phyloP scores from a whole-genome alignment of 2,113 vertebrate species.

The Sturnira hondurensis region DNA sequence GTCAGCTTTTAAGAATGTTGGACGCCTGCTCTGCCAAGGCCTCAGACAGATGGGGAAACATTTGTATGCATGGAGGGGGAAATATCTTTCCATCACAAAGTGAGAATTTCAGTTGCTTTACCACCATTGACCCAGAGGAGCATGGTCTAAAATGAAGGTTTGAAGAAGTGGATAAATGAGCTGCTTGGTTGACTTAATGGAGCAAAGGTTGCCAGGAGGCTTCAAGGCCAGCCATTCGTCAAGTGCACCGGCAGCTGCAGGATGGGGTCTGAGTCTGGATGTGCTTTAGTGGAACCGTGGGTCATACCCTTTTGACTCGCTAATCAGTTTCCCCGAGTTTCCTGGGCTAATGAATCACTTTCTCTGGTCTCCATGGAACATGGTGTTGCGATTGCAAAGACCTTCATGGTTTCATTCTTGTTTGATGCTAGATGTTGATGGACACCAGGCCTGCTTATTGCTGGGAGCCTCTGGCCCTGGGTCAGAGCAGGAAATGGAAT shows the following conservation, averaged over 20 bases:
- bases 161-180: neutral
- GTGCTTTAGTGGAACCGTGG: neutral
- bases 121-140: neutral
- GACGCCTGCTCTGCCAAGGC: neutral
- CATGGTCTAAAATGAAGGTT: neutral
- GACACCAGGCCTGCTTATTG: constrained; percentile 1
- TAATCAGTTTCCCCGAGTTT: constrained; percentile 48
- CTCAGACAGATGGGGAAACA: neutral
- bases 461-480: neutral
- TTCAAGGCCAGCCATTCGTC: neutral
- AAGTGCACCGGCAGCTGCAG: neutral
- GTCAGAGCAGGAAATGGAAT: constrained; percentile 28
- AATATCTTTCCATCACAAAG: neutral
- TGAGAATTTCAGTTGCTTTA: constrained; percentile 21
- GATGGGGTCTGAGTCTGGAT: accelerated
- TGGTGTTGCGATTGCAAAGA: neutral
- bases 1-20: neutral
- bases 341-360: constrained; percentile 24
- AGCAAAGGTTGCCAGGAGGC: neutral
- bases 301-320: constrained; percentile 24
- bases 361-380: neutral
- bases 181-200: neutral
- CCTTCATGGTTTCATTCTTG: neutral
- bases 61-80: neutral
- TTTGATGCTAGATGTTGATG: constrained; percentile 22